A percentile compares a stretch with the other conserved stretches of the same genome.
These are phyloP conservation scores for Dipodomys ordii DNA, from an alignment of 2,113 vertebrate genomes.

Conservation along the genomic window DNA sequence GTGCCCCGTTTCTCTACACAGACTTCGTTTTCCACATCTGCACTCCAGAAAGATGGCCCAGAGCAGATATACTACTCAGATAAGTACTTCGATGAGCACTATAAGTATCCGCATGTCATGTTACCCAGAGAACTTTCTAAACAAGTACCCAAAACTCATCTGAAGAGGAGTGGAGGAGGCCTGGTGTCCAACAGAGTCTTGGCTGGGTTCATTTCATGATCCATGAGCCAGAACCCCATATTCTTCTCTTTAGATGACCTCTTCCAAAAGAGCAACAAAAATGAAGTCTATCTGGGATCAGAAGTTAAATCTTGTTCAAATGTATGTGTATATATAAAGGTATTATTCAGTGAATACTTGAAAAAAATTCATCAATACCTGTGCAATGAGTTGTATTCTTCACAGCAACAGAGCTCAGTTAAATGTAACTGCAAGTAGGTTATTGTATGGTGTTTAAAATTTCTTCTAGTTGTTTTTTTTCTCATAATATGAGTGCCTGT, in stretches of 20 bases:
- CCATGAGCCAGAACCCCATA: slow-evolving; percentile 95
- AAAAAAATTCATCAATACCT: slow-evolving; percentile 84
- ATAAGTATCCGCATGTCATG: slow-evolving; percentile 93
- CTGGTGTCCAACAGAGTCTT: slow-evolving; percentile 93
- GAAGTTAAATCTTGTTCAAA: slow-evolving; percentile 82
- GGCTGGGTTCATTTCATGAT: slow-evolving; percentile 97
- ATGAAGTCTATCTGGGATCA: slow-evolving; percentile 78
- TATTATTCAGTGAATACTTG: slow-evolving; percentile 95
- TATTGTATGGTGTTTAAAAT: slow-evolving; percentile 80
- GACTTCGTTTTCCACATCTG: rapidly evolving
- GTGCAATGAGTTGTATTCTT: slow-evolving; percentile 93
- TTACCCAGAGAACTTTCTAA: slow-evolving; percentile 93
- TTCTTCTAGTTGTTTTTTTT: slow-evolving; percentile 65
- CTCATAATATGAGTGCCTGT: slow-evolving; percentile 81
- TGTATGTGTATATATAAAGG: slow-evolving; percentile 91
- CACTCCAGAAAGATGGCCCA: slow-evolving; percentile 86
- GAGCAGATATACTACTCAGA: slow-evolving; percentile 94
- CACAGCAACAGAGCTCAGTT: slow-evolving; percentile 90
- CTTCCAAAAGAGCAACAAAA: slow-evolving; percentile 90
- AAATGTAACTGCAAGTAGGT: slow-evolving; percentile 84
- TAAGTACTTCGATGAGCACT: slow-evolving; percentile 93
- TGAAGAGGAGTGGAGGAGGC: slow-evolving; percentile 93
- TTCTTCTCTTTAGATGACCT: slow-evolving; percentile 95
- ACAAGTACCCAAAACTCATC: slow-evolving; percentile 92
- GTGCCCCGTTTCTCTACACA: background rate